Evolutionary conservation across 2,888 invertebrate species (phyloP), one percentile per base, ranked within the genome.

Genomic region (Catocala sponsa): DNA sequence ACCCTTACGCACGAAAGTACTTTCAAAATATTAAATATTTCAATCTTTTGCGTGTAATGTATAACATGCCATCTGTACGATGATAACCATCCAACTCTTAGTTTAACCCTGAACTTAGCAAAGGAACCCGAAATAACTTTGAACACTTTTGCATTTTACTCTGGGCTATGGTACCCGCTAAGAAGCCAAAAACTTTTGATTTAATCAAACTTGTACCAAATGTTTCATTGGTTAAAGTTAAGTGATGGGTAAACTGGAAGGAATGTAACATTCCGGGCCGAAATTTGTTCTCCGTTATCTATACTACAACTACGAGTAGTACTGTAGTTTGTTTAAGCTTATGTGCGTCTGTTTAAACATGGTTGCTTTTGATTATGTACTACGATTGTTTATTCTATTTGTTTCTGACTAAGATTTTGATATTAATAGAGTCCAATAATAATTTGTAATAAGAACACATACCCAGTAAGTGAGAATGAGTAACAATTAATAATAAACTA

Each of bases 121-220:
- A 50, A 38, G 48, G 10, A 13, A 43, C 7, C 41, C 43, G n/a
- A 55, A 55, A 65, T 55, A 48, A 58, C 47, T 64, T 59, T 38
- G n/a, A 59, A 52, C 41, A 64, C 35, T 57, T 65, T 58, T 47
- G 47, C 54, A 54, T 65, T 65, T 61, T 6, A 48, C 32, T 44
- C 15, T 5, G n/a, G 12, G 10, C 44, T 12, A 33, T 54, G 47
- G 52, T 54, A 33, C 32, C 35, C 49, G 46, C 32, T 48, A 48
- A 55, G 55, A 48, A 25, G 15, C 42, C 41, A 54, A 55, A 38
- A 65, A 65, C 51, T 61, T 65, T 61, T 65, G 51, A 65, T 65
- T 65, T 55, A 65, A 61, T 65, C 55, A 55, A 61, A 65, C 54
- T 65, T 61, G 43, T 52, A 38, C 41, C 46, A 47, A 61, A 57